These are phyloP conservation scores for Channa maculata DNA, from an alignment of 2,113 vertebrate species.

Conservation along the genomic window DNA sequence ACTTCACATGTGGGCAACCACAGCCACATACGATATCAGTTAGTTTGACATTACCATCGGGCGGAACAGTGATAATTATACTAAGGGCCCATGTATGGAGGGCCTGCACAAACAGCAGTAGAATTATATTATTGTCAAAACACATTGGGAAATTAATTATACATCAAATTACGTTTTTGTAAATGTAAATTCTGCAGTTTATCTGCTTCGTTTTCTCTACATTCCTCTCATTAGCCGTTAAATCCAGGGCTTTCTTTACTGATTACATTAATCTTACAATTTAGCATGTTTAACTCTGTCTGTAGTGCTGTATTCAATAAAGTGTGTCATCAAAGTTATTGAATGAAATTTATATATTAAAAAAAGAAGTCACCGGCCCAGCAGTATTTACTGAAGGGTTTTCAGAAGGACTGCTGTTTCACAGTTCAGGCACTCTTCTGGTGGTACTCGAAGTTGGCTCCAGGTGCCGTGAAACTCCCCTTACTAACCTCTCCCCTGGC, in stretches of 20 bases:
- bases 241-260: background rate
- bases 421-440: slow-evolving; percentile 8
- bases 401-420: slow-evolving; percentile 29
- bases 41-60: background rate
- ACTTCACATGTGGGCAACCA: slow-evolving; percentile 34
- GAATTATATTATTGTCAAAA: background rate
- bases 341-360: background rate
- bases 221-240: background rate
- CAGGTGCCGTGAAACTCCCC: slow-evolving; percentile 80
- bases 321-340: background rate
- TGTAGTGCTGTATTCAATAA: background rate
- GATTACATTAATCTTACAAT: slow-evolving; percentile 10
- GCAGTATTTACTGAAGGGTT: background rate
- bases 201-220: too few relatives aligned
- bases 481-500: slow-evolving; percentile 86
- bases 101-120: background rate
- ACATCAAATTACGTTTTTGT: background rate
- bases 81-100: background rate
- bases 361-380: background rate
- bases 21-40: background rate
- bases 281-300: background rate
- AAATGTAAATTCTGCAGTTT: background rate
- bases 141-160: background rate
- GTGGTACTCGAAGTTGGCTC: slow-evolving; percentile 33
- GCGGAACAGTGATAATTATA: background rate